A percentile compares a stretch with the other conserved stretches of the same genome.
phyloP scores from a whole-genome alignment of 1,140 invertebrate species.

The Dysdera silvatica region DNA sequence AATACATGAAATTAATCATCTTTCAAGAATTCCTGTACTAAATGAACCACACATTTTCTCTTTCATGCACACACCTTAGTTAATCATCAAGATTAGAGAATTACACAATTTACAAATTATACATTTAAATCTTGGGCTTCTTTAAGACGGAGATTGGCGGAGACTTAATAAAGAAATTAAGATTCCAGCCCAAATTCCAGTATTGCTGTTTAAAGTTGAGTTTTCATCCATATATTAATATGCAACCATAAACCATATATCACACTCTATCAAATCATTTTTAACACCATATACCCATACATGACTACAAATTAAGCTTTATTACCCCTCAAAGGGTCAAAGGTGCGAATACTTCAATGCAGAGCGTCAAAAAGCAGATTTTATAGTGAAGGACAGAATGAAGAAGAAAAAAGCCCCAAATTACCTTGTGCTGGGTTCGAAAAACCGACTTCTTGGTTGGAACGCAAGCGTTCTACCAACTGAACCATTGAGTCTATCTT shows the following conservation, averaged over 20 bases:
- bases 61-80: neutral
- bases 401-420: too few relatives aligned
- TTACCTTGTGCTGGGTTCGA: too few relatives aligned
- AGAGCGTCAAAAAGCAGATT: too few relatives aligned
- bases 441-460: too few relatives aligned
- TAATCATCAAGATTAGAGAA: neutral
- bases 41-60: neutral
- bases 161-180: neutral
- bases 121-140: neutral
- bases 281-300: too few relatives aligned
- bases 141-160: neutral
- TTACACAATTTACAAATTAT: neutral
- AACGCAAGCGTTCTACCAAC: too few relatives aligned
- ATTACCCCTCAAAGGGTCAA: slow-evolving; percentile 1
- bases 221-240: neutral
- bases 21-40: neutral
- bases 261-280: too few relatives aligned
- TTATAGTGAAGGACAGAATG: too few relatives aligned
- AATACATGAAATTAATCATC: neutral
- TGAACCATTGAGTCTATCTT: too few relatives aligned
- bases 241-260: neutral
- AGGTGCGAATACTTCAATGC: too few relatives aligned
- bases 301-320: neutral
- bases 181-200: neutral
- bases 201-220: neutral